These are phyloP conservation scores for Elegia similella DNA, from an alignment of 2,888 invertebrate species.

Conservation along the genomic window DNA sequence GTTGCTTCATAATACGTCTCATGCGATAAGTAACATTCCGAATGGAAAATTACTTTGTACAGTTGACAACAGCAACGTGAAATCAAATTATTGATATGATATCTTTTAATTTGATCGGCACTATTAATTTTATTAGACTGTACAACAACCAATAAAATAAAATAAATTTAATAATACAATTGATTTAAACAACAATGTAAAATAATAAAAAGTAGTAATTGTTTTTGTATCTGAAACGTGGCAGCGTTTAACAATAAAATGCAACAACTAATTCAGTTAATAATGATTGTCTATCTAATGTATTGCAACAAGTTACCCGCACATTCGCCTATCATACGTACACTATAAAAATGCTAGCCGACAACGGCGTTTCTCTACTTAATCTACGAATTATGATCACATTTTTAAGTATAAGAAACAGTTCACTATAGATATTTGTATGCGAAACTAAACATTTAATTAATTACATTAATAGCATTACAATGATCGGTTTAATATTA, in stretches of 20 bases:
- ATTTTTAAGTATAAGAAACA: constrained; percentile 54
- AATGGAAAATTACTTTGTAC: not conserved
- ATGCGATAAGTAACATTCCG: constrained; percentile 1
- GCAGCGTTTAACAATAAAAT: constrained; percentile 22
- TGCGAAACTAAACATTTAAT: constrained; percentile 24
- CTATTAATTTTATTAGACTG: not conserved
- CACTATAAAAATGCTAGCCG: constrained; percentile 41
- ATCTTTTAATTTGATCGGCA: not conserved
- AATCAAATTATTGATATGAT: not conserved
- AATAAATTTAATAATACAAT: not conserved
- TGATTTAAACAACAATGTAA: not conserved
- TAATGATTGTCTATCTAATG: constrained; percentile 34
- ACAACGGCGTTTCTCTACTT: constrained; percentile 38
- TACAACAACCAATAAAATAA: not conserved
- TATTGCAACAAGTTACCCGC: constrained; percentile 54
- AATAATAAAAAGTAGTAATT: not conserved
- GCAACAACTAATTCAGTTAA: constrained; percentile 30
- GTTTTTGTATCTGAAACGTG: not conserved
- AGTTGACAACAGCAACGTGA: not conserved
- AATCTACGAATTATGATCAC: constrained; percentile 53
- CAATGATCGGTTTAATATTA: too few species aligned
- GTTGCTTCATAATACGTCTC: not conserved
- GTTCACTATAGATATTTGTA: constrained; percentile 25
- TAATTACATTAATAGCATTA: too few species aligned
- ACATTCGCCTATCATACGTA: constrained; percentile 31